Base-by-base conservation (phyloP, 2,113 vertebrate genomes). In the Pteronura brasiliensis region DNA sequence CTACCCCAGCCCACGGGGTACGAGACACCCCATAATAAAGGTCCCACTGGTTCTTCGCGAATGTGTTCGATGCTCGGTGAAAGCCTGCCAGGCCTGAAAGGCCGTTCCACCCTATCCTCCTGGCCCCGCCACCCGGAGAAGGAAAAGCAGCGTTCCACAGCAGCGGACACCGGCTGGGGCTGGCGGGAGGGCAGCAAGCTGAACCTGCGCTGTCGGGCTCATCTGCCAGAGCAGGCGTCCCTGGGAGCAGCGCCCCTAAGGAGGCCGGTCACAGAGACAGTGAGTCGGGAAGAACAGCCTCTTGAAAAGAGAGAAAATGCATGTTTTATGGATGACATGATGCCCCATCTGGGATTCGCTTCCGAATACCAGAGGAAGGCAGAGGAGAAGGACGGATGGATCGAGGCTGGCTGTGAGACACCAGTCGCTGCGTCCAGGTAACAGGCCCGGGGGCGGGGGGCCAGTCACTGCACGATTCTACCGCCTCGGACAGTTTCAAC, bases 401-500 rank as follows among this genome's bases (percentile, higher is more conserved):
- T 31, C 13, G 11, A n/a, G 17, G 18, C 7, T 3, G 8, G 47
- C 71, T 34, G 1, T 7, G 27, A 34, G 39, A 25, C 15, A 1
- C 2, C 10, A 6, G n/a, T 0, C 1, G 12, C 1, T 2, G 39
- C 1, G 29, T 31, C 29, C 8, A 31, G 42, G 9, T 3, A 5
- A 44, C 2, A 0, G 80, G 74, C 39, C 81, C 36, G 2, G 0
- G 0, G 20, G 25, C 1, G 17, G 52, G 52, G 52, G 17, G 52
- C 4, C 52, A n/a, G 3, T 18, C 49, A 2, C 13, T 2, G 25
- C n/a, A 7, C 12, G 29, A 3, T 31, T 13, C 42, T 3, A 23
- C 57, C 6, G 0, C 79, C 55, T 9, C 0, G 2, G 57, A 6
- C 47, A 25, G 11, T 1, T 34, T 18, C 14, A 44, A 3, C 23